Evolutionary conservation across 2,797 vertebrate genomes (phyloP), one percentile per base, ranked within the genome.

Genomic region (Thaleichthys pacificus): DNA sequence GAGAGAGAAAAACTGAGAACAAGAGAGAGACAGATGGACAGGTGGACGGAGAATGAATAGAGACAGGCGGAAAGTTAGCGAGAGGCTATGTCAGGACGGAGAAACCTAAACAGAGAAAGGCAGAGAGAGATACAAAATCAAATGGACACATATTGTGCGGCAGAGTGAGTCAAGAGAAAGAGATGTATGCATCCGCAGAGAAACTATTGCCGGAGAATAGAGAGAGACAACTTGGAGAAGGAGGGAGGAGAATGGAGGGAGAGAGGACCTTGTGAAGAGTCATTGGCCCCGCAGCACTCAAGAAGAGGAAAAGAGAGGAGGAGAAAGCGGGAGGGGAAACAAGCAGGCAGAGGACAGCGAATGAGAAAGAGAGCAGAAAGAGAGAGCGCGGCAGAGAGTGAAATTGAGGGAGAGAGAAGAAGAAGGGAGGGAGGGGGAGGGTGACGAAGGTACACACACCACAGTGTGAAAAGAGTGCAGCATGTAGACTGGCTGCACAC

Each of bases 131-230:
- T 42, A 80, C 62, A 0, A 22, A 82, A 64, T 72, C 61, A 12
- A 47, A 79, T 47, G 58, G 73, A 73, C 74, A 76, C 26, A 35
- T 21, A 65, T 54, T 49, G 51, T 57, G 67, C 22, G 38, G 78
- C 54, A 11, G 67, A 67, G n/a, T 30, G 66, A 51, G 58, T 19
- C n/a, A 3, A 60, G 28, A 69, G 19, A 67, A 51, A 92, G 91
- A 93, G 92, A 93, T 93, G 93, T 93, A 93, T 93, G 90, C 86
- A 94, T 94, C 93, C 93, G 90, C 89, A 87, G 85, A 89, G 87
- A 92, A 91, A 91, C 92, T 78, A 89, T 88, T 83, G 89, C 88
- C 86, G 86, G 89, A 90, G 87, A 87, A 80, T 17, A 88, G 85
- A 90, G 87, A 89, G 86, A 87, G 75, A 88, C 90, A 87, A 84